Percentiles rank a stretch among this genome's conserved stretches.
Evolutionary conservation across 2,113 vertebrate species (phyloP).

Genomic region (Genyomyrus donnyi): DNA sequence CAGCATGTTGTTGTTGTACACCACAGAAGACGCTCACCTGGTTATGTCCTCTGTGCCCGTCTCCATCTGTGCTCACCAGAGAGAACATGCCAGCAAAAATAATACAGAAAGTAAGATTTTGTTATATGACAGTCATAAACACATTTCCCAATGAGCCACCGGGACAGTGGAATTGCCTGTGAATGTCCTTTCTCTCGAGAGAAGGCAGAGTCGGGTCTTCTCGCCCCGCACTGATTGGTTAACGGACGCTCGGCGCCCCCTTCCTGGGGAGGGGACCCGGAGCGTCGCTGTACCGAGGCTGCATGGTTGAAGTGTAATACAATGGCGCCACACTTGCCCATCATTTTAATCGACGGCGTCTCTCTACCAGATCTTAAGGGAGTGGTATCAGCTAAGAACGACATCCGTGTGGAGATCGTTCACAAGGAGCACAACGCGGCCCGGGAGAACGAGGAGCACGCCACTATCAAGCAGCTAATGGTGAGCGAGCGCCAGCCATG

Average conservation of each 20-base stretch:
- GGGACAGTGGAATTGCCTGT: conserved; percentile 36
- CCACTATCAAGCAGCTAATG: conserved; percentile 95
- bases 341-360: not conserved
- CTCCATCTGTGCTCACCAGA: conserved; percentile 75
- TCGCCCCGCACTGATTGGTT: conserved; percentile 39
- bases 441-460: conserved; percentile 80
- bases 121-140: conserved; percentile 57
- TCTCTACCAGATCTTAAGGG: conserved; percentile 82
- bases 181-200: conserved; percentile 43
- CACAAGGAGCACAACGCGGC: conserved; percentile 89
- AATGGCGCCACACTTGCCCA: conserved; percentile 20
- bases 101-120: conserved; percentile 74
- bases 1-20: conserved; percentile 73
- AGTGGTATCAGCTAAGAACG: conserved; percentile 92
- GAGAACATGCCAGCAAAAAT: conserved; percentile 76
- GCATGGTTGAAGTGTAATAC: not conserved
- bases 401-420: conserved; percentile 96
- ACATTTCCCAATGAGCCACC: conserved; percentile 50
- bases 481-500: conserved; percentile 61
- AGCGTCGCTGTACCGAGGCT: not conserved
- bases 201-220: conserved; percentile 35
- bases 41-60: conserved; percentile 73
- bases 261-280: not conserved
- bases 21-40: conserved; percentile 71
- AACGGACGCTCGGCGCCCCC: not conserved